Evolutionary conservation across 37 sponge, comb jelly and placozoan species (phyloP).

Genomic region (Cliona cf. orientalis): DNA sequence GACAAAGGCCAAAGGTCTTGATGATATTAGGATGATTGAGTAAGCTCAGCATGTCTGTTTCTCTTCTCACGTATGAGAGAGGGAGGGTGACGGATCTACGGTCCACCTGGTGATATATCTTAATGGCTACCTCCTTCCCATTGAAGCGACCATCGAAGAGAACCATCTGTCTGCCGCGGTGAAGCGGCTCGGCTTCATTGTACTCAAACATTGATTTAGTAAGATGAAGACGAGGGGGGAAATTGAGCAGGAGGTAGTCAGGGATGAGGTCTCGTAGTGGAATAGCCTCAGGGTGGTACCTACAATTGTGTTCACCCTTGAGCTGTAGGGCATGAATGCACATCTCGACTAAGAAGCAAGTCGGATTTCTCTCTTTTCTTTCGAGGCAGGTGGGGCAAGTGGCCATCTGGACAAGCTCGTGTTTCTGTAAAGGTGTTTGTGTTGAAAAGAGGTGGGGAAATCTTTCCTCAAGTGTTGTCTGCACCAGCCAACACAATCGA

Average conservation of each 20-base stretch:
- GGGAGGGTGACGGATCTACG: conserved; percentile 49
- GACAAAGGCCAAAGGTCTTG: conserved; percentile 41
- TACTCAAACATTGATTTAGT: conserved; percentile 3
- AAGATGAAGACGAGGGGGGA: conserved; percentile 40
- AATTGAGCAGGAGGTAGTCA: conserved; percentile 67
- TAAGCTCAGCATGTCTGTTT: conserved; percentile 52
- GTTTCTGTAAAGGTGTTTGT: conserved; percentile 34
- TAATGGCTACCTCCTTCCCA: conserved; percentile 27
- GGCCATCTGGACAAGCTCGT: conserved; percentile 66
- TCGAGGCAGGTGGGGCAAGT: conserved; percentile 66
- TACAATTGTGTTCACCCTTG: conserved; percentile 39
- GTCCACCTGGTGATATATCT: conserved; percentile 29
- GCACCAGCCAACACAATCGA: conserved; percentile 58
- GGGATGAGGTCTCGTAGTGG: conserved; percentile 67
- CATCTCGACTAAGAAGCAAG: conserved; percentile 63
- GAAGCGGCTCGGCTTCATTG: conserved; percentile 30
- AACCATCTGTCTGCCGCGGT: conserved; percentile 13
- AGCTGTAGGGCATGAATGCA: conserved; percentile 49
- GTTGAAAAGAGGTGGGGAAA: conserved; percentile 68
- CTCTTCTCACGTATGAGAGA: conserved; percentile 63
- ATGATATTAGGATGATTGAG: conserved; percentile 77
- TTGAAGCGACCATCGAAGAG: conserved; percentile 34
- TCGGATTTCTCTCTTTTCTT: conserved; percentile 19
- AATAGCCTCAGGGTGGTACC: conserved; percentile 46
- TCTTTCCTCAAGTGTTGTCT: conserved; percentile 66